Percentiles rank a stretch among this genome's conserved stretches.
phyloP scores from a whole-genome alignment of 2,113 vertebrate genomes.

The Fukomys damarensis region DNA sequence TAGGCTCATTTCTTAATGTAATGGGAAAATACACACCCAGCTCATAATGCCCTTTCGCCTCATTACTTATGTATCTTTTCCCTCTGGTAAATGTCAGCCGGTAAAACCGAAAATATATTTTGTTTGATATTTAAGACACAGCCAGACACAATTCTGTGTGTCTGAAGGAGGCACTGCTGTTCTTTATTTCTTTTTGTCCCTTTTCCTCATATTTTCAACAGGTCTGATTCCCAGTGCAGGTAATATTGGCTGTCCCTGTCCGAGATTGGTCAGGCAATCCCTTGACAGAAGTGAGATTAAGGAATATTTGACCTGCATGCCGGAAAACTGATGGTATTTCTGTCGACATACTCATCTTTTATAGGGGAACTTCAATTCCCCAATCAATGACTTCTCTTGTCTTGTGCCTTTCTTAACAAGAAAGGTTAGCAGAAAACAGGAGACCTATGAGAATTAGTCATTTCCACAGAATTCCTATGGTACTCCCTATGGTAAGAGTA shows the following conservation, averaged over 20 bases:
- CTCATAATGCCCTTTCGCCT: constrained; percentile 76
- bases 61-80: constrained; percentile 74
- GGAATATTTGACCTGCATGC: constrained; percentile 65
- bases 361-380: constrained; percentile 73
- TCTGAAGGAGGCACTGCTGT: constrained; percentile 63
- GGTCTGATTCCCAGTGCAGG: constrained; percentile 40
- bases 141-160: neutral
- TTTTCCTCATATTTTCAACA: constrained; percentile 50
- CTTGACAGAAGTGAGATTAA: constrained; percentile 74
- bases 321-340: constrained; percentile 41
- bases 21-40: constrained; percentile 72
- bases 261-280: neutral
- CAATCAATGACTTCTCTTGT: constrained; percentile 77
- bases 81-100: constrained; percentile 57
- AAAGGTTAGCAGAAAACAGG: constrained; percentile 63
- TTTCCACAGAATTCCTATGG: constrained; percentile 51
- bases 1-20: constrained; percentile 78
- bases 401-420: constrained; percentile 72
- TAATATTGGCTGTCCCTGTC: constrained; percentile 67
- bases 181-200: neutral
- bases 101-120: constrained; percentile 5
- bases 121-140: neutral
- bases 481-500: neutral
- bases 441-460: constrained; percentile 47
- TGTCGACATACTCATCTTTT: constrained; percentile 68